Conservation (phyloP, 2,888 invertebrate species). For the Nemotelus pantherinus region DNA sequence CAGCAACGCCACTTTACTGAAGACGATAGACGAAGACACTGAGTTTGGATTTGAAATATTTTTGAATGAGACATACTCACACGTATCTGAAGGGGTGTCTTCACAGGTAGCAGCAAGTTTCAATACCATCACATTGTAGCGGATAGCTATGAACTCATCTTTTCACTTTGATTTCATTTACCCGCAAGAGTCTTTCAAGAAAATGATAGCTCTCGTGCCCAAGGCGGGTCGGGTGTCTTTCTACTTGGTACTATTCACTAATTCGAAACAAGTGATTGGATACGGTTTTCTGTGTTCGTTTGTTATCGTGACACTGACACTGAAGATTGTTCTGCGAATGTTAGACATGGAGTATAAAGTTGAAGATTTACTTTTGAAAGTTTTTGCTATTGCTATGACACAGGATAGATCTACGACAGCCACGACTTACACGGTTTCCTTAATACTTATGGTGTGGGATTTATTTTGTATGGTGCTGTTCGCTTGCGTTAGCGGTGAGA, state of each 20-base stretch:
- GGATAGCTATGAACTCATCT: background rate
- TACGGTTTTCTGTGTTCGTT: background rate
- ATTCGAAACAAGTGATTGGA: background rate
- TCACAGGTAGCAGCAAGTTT: background rate
- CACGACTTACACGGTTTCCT: background rate
- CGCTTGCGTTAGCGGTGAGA: constrained; percentile 4
- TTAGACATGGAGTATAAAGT: background rate
- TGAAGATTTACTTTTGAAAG: background rate
- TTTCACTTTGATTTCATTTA: constrained; percentile 15
- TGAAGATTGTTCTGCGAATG: background rate
- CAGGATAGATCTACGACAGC: background rate
- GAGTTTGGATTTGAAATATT: constrained; percentile 28
- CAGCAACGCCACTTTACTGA: constrained; percentile 3
- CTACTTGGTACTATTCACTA: background rate
- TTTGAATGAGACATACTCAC: constrained; percentile 12
- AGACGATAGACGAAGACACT: background rate
- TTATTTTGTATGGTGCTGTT: constrained; percentile 19
- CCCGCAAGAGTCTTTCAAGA: background rate
- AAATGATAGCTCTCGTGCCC: background rate
- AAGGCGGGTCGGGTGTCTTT: constrained; percentile 16
- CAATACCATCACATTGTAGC: background rate
- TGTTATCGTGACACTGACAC: background rate
- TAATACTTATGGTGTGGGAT: constrained; percentile 8
- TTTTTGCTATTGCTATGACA: background rate
- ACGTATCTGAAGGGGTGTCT: constrained; percentile 10